Evolutionary conservation across 1,140 invertebrate genomes (phyloP), one percentile per base, ranked within the genome.

Genomic region (Atopsyche davidsoni): DNA sequence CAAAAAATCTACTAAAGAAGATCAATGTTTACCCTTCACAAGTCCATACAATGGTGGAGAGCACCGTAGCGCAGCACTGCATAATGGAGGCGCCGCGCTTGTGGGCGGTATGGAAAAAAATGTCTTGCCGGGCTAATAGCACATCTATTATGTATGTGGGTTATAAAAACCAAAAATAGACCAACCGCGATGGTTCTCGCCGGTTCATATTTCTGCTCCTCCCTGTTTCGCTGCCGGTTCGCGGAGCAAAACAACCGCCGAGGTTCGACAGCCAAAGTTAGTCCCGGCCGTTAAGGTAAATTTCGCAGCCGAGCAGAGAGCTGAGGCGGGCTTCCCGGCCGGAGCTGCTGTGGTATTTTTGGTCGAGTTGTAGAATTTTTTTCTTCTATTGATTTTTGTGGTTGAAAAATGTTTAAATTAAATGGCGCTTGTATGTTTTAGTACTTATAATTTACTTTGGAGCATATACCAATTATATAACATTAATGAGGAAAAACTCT

Each of bases 161-260:
- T 17, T 55, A 47, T 55, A 55, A 55, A 55, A 49, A 49, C 16
- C 38, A 35, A 42, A 50, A 55, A 51, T 56, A 46, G 48, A 44
- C 41, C 10, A 19, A 34, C 28, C 23, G n/a, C 18, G 34, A 31
- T 9, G 38, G 18, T 23, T 35, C 18, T 28, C 7, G 25, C 36
- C 13, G 14, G 38, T 47, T 14, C 38, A 42, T 47, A 45, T 52
- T 45, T 45, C 41, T 36, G 9, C 22, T 24, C 17, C 43, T 14
- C n/a, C n/a, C n/a, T n/a, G n/a, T n/a, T n/a, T n/a, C n/a, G n/a
- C 18, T 24, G 24, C 18, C 45, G 46, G 46, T 48, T 23, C 36
- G 36, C 46, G 23, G 36, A 38, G 34, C 34, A 42, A 35, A 48
- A 38, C 16, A n/a, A 35, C 36, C 13, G 24, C 6, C 19, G 19